Conservation (phyloP, 1,140 invertebrate species). For the Musca vetustissima region DNA sequence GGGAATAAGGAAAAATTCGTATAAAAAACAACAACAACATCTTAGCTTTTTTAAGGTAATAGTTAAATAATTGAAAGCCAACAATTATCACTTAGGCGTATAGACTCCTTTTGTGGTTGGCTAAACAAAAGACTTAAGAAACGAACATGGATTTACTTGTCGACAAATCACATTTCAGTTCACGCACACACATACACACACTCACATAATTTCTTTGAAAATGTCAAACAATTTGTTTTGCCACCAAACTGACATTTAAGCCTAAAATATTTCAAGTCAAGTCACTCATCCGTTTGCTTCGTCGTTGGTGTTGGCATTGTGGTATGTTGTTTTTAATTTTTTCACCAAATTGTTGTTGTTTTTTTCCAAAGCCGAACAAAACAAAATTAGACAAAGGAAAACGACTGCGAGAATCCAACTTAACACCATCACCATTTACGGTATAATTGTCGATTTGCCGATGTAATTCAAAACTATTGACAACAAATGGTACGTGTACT, state of each 20-base stretch:
- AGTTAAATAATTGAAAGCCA: too few relatives aligned
- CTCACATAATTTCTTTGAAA: not conserved
- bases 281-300: not conserved
- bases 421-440: conserved; percentile 19
- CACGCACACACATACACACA: too few relatives aligned
- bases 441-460: conserved; percentile 18
- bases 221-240: conserved; percentile 12
- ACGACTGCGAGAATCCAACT: not conserved
- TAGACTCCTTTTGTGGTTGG: not conserved
- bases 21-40: too few relatives aligned
- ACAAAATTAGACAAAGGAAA: not conserved
- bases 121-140: conserved; percentile 19
- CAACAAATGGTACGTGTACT: not conserved
- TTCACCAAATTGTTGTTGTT: too few relatives aligned
- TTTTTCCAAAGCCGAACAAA: not conserved
- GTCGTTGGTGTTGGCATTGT: not conserved
- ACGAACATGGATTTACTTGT: not conserved
- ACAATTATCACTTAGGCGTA: too few relatives aligned
- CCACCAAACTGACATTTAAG: conserved; percentile 16
- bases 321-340: not conserved
- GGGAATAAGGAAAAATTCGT: too few relatives aligned
- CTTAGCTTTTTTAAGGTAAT: too few relatives aligned
- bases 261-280: conserved; percentile 17
- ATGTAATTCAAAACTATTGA: conserved; percentile 19
- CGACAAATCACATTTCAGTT: not conserved